Evolutionary conservation across 1,140 invertebrate species (phyloP).

Genomic region (Drosophila miranda): DNA sequence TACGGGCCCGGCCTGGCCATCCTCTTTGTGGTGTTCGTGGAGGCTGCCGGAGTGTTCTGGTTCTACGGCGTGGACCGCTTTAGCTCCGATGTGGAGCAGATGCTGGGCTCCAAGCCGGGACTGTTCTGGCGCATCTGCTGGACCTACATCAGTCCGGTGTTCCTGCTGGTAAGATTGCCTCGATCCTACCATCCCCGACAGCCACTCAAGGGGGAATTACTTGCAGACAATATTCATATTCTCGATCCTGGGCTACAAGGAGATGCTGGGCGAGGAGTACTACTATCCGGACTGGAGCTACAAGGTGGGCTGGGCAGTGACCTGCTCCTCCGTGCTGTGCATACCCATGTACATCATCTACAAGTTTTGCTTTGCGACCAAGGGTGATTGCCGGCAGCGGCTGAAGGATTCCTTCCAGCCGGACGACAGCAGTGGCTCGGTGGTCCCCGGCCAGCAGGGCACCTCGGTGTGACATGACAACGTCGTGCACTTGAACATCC

Average conservation of each 20-base stretch:
- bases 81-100: constrained; percentile 93
- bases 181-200: too few species aligned
- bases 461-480: constrained; percentile 82
- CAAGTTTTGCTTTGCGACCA: constrained; percentile 88
- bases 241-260: constrained; percentile 93
- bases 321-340: constrained; percentile 94
- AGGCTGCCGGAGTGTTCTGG: constrained; percentile 98
- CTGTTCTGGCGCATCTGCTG: constrained; percentile 96
- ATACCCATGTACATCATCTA: constrained; percentile 95
- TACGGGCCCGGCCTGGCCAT: constrained; percentile 98
- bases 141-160: constrained; percentile 94
- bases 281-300: constrained; percentile 95
- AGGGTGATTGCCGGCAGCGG: constrained; percentile 83
- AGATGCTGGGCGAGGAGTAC: constrained; percentile 94
- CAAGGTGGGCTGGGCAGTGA: constrained; percentile 94
- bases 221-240: constrained; percentile 94
- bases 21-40: constrained; percentile 97
- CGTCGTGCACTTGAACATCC: constrained; percentile 67
- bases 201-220: neutral
- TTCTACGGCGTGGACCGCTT: constrained; percentile 96
- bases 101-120: constrained; percentile 94
- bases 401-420: constrained; percentile 67
- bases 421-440: constrained; percentile 63
- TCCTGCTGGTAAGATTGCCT: constrained; percentile 85
- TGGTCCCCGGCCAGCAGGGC: constrained; percentile 79